Conservation (phyloP, 2,797 vertebrate genomes). For the Threskiornis aethiopicus region DNA sequence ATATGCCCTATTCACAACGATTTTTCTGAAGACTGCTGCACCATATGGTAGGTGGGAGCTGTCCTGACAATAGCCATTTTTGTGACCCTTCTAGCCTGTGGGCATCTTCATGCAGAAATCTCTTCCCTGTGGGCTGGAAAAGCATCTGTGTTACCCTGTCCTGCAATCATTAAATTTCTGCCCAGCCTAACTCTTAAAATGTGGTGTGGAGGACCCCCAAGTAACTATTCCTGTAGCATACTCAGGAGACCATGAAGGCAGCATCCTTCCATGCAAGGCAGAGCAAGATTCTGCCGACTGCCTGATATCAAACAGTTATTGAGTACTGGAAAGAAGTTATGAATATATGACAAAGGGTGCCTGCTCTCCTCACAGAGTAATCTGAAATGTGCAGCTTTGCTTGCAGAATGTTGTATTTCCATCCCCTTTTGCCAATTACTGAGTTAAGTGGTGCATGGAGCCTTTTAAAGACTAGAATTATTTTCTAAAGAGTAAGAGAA, state of each 20-base stretch:
- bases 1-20: background rate
- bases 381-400: constrained; percentile 34
- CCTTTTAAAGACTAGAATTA: constrained; percentile 58
- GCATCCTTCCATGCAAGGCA: background rate
- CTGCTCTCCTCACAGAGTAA: background rate
- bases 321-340: background rate
- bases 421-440: constrained; percentile 62
- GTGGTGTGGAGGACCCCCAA: background rate
- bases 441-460: constrained; percentile 63
- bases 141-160: background rate
- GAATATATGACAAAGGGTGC: background rate
- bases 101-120: background rate
- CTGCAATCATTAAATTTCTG: background rate
- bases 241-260: background rate
- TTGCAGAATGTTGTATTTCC: constrained; percentile 42
- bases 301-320: background rate
- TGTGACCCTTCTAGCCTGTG: background rate
- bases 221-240: background rate
- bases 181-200: background rate
- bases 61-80: background rate
- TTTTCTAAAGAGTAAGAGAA: constrained; percentile 58
- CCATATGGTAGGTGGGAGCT: background rate
- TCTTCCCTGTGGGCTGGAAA: background rate
- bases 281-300: background rate
- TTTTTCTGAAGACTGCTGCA: background rate